Evolutionary conservation across 2,888 invertebrate genomes (phyloP).

Genomic region (Clusia tigrina): DNA sequence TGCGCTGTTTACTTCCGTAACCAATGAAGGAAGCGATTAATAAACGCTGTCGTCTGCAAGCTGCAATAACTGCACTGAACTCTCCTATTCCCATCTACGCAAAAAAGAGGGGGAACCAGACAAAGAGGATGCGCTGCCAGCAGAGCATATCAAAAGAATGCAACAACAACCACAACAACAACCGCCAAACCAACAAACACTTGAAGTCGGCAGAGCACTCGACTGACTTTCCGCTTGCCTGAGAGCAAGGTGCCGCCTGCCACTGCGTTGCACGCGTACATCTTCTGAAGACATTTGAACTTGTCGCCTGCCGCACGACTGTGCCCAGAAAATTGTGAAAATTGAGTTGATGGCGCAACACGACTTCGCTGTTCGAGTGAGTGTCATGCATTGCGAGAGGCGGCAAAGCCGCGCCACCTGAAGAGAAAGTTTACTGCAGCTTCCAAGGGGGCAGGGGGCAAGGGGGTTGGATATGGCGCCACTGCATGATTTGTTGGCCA

Average conservation of each 20-base stretch:
- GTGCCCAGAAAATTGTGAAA: conserved; percentile 14
- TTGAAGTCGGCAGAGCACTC: neutral
- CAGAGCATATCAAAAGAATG: conserved; percentile 6
- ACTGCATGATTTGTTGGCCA: conserved; percentile 10
- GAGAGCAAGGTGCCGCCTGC: neutral
- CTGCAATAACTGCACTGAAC: conserved; percentile 3
- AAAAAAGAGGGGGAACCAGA: neutral
- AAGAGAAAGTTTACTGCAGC: conserved; percentile 18
- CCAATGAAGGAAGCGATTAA: conserved; percentile 28
- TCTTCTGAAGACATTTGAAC: conserved; percentile 18
- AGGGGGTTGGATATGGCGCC: conserved; percentile 13
- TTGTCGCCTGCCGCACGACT: conserved; percentile 5
- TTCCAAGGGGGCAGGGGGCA: neutral
- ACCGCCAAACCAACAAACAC: neutral
- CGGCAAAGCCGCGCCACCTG: neutral
- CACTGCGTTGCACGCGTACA: neutral
- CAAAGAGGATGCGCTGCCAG: neutral
- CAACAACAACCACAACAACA: conserved; percentile 16
- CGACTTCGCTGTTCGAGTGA: conserved; percentile 19
- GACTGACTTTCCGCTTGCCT: neutral
- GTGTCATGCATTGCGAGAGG: conserved; percentile 12
- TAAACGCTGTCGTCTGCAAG: conserved; percentile 27
- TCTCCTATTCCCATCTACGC: no score
- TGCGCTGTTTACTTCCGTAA: neutral
- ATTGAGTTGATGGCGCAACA: conserved; percentile 26